Evolutionary conservation across 1,140 invertebrate genomes (phyloP), one percentile per base, ranked within the genome.

Genomic region (Drosophila ironensis): DNA sequence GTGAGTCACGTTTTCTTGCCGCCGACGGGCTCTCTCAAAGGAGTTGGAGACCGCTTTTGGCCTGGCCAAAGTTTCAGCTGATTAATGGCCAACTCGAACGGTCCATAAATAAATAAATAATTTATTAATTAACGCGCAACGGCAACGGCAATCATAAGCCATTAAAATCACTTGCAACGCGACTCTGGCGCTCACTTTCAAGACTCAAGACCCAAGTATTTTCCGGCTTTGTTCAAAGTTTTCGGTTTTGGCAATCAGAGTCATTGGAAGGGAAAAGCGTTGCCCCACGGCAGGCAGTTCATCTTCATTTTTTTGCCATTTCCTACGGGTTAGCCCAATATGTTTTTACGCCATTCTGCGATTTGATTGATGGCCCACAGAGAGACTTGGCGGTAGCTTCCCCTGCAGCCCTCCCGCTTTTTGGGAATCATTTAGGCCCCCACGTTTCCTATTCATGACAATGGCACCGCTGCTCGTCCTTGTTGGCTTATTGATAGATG

Each of bases 1-100:
- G 64, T 74, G 38, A 86, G 78, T 86, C 78, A 86, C 78, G 78
- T 84, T 74, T 84, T 86, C 73, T 86, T 86, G 80, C 78, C 78
- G 72, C 33, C 61, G 70, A 35, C 70, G 41, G 60, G 59, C 54
- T 48, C 81, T 81, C 71, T 74, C 80, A 81, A 87, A 80, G 81
- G 81, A 87, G 75, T 87, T 81, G 44, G 54, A 42, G 16, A 20
- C 77, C 60, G 46, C 71, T 78, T 70, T 81, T 81, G 66, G 82
- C 54, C 46, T 7, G 33, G 40, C 40, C 50, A 63, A 66, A 60
- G 61, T 67, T 57, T 44, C 76, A 38, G 35, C 68, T 84, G 84
- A 87, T 87, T 87, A 87, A 87, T 77, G 84, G 78, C 63, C 74
- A 68, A 72, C 66, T 53, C 73, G 46, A 73, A 70, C 50, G 54